Percentiles rank a stretch among this genome's conserved stretches.
Conservation (phyloP, 2,888 invertebrate genomes). For the Drosophila austrosaltans region DNA sequence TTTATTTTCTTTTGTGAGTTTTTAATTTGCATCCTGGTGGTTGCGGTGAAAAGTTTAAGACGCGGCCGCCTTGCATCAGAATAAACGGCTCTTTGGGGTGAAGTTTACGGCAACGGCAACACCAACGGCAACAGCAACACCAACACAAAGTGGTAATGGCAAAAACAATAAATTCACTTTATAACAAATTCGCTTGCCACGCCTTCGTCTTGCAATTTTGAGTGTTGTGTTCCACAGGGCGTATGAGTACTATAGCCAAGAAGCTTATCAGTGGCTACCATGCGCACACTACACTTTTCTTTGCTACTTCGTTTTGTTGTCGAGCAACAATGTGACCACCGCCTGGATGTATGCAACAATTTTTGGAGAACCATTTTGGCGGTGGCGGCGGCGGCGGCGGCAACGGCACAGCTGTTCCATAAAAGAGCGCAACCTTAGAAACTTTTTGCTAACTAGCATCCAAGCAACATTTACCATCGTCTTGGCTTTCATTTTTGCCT, state of each 20-base stretch:
- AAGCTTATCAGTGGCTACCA: conserved; percentile 41
- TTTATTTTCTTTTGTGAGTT: conserved; percentile 2
- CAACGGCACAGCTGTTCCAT: conserved; percentile 70
- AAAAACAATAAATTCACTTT: conserved; percentile 61
- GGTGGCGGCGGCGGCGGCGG: background rate
- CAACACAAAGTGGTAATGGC: conserved; percentile 52
- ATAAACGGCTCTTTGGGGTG: conserved; percentile 50
- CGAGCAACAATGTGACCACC: conserved; percentile 53
- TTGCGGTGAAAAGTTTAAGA: conserved; percentile 27
- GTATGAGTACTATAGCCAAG: conserved; percentile 32
- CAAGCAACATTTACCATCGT: conserved; percentile 42
- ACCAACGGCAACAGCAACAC: conserved; percentile 37
- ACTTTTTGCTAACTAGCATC: conserved; percentile 59
- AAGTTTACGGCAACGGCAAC: conserved; percentile 46
- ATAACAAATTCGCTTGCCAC: conserved; percentile 45
- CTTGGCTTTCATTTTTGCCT: conserved; percentile 38
- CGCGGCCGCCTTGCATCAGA: conserved; percentile 35
- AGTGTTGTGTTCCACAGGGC: conserved; percentile 35
- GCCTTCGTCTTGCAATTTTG: conserved; percentile 12
- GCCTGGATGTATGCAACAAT: conserved; percentile 64
- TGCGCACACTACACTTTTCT: conserved; percentile 19
- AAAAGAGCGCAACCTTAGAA: conserved; percentile 63
- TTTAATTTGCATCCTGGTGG: conserved; percentile 40
- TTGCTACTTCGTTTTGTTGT: conserved; percentile 15
- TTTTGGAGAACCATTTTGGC: conserved; percentile 67